Percentiles rank a stretch among this genome's conserved stretches.
Conservation (phyloP, 2,797 vertebrate species). For the Falco cherrug region DNA sequence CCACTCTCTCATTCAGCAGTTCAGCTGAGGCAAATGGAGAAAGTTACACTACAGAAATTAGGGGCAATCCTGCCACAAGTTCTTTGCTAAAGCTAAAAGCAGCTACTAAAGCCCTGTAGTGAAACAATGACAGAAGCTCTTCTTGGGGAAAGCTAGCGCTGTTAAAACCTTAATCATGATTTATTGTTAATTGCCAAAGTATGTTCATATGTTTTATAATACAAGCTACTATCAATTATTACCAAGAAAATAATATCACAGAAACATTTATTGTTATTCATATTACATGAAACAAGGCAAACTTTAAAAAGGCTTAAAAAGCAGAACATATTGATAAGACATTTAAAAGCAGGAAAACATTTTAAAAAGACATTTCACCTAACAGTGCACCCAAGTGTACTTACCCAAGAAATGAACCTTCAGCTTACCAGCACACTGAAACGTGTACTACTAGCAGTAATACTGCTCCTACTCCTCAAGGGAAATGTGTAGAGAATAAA, state of each 20-base stretch:
- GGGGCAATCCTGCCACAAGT: slow-evolving; percentile 30
- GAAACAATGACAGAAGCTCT: slow-evolving; percentile 94
- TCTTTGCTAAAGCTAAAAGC: slow-evolving; percentile 36
- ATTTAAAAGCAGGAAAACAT: slow-evolving; percentile 51
- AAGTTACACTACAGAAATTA: slow-evolving; percentile 3
- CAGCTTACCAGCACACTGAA: slow-evolving; percentile 82
- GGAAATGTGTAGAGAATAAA: slow-evolving; percentile 81
- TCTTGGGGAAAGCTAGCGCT: slow-evolving; percentile 83
- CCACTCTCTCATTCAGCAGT: not conserved
- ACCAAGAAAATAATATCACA: slow-evolving; percentile 59
- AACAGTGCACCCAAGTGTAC: slow-evolving; percentile 76
- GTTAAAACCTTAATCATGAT: slow-evolving; percentile 61
- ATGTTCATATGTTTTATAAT: slow-evolving; percentile 12
- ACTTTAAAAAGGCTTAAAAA: slow-evolving; percentile 48
- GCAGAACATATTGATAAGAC: slow-evolving; percentile 29
- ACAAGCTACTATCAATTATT: slow-evolving; percentile 53
- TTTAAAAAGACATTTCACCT: slow-evolving; percentile 69
- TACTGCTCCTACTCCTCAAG: slow-evolving; percentile 80
- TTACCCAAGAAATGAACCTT: slow-evolving; percentile 81
- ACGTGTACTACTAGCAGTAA: slow-evolving; percentile 79
- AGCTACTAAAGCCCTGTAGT: slow-evolving; percentile 79
- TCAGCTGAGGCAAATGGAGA: not conserved
- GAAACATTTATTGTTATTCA: slow-evolving; percentile 62
- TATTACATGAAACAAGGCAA: slow-evolving; percentile 62
- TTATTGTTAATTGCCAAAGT: slow-evolving; percentile 39